A percentile compares a stretch with the other conserved stretches of the same genome.
phyloP scores from a whole-genome alignment of 2,797 vertebrate genomes.

The Enteromius trimaculatus region DNA sequence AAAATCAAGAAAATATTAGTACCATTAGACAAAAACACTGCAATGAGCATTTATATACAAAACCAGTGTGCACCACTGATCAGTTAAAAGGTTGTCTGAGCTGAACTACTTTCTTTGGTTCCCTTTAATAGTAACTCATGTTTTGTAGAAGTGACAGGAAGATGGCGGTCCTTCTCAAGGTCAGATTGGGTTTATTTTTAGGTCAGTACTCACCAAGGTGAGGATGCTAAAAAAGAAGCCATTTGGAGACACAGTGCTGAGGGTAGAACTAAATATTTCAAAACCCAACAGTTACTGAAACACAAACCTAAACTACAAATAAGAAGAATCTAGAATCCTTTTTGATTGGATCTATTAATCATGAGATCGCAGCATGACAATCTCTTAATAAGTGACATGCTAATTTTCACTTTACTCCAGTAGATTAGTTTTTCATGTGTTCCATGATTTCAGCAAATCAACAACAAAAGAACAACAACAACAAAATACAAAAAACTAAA shows the following conservation, averaged over 20 bases:
- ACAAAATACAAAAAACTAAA: neutral
- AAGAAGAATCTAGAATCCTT: neutral
- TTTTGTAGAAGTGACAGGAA: slow-evolving; percentile 44
- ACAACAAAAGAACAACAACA: neutral
- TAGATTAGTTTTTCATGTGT: neutral
- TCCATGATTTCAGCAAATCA: slow-evolving; percentile 14
- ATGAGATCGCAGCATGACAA: neutral
- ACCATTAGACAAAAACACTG: neutral
- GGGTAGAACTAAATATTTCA: slow-evolving; percentile 27
- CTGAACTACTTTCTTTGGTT: slow-evolving; percentile 28
- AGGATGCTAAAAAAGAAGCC: slow-evolving; percentile 39
- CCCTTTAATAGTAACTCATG: slow-evolving; percentile 22
- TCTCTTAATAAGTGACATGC: slow-evolving; percentile 1
- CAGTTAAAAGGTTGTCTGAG: neutral
- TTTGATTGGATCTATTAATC: neutral
- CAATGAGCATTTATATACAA: neutral
- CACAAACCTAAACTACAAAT: neutral
- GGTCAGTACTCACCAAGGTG: slow-evolving; percentile 52
- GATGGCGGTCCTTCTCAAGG: slow-evolving; percentile 44
- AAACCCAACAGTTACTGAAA: slow-evolving; percentile 17
- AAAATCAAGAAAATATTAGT: neutral
- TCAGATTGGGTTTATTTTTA: slow-evolving; percentile 50
- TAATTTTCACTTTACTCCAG: neutral
- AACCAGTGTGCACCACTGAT: neutral
- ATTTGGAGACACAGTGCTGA: slow-evolving; percentile 13